Base-by-base conservation (phyloP, 2,113 vertebrate genomes). In the Tamias sibiricus region DNA sequence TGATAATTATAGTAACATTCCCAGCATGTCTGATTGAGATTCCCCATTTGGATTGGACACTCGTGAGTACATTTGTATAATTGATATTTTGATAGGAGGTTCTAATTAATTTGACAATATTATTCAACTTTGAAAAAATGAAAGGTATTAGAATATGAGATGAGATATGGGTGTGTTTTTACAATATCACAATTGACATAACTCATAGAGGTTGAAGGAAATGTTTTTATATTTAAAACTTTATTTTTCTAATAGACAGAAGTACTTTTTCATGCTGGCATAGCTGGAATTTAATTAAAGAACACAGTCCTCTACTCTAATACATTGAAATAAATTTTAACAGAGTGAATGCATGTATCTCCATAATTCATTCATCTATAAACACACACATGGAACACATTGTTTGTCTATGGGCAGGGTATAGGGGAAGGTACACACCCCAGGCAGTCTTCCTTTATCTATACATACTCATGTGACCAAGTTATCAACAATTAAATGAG, bases 51-150 rank as follows among this genome's bases (percentile, higher is more conserved):
- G 32, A 24, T 82, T 24, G 26, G 32, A 24, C 37, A 74, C 10
- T 89, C 76, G 24, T 77, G 24, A 96, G 10, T 71, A 95, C 12
- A 96, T 94, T 75, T 80, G 11, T 81, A 11, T 72, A 95, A 96
- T 0, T 88, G 54, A 71, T 92, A 90, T 75, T 95, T 84, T 95
- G 22, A 94, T 74, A 87, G 44, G 93, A 72, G 10, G 40, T 69
- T 92, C 19, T 94, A 96, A 87, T 93, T 94, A 95, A 80, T 94
- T 85, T 90, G 52, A 77, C 26, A 91, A 49, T 5, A 69, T 82
- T 76, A 84, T 69, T 69, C 26, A 95, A 88, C 42, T 82, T 83
- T 42, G 24, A 95, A 77, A 76, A 24, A 79, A 90, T 1, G 49
- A 79, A 94, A 77, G 10, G 13, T 79, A 76, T 81, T 94, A 77